These are phyloP conservation scores for Argyrosomus regius DNA, from an alignment of 2,797 vertebrate species.

Conservation along the genomic window DNA sequence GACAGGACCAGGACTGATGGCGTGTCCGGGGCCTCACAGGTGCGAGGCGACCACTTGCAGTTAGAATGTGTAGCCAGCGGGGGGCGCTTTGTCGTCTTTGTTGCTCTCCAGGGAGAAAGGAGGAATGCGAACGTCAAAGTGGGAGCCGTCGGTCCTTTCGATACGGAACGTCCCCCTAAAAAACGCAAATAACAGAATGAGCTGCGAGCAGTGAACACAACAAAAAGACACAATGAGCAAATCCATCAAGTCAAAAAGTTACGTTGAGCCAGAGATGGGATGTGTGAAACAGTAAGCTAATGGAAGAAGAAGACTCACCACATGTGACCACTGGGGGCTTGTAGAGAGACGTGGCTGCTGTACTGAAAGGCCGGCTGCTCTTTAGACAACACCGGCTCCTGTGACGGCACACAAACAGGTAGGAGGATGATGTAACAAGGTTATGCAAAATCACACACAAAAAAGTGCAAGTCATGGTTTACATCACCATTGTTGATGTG, in stretches of 20 bases:
- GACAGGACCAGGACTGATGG: constrained; percentile 2
- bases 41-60: constrained; percentile 7
- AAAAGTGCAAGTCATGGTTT: not conserved
- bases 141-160: constrained; percentile 96
- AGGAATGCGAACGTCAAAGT: constrained; percentile 98
- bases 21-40: not conserved
- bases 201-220: not conserved
- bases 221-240: not conserved
- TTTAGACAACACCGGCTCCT: constrained; percentile 98
- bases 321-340: constrained; percentile 98
- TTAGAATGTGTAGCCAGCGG: constrained; percentile 86
- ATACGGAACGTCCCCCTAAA: constrained; percentile 97
- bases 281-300: not conserved
- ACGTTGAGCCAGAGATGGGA: not conserved
- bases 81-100: constrained; percentile 87
- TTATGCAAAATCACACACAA: not conserved
- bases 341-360: constrained; percentile 98
- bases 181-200: constrained; percentile 33
- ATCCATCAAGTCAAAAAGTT: no score
- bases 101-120: constrained; percentile 99
- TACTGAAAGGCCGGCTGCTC: constrained; percentile 99
- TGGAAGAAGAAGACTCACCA: constrained; percentile 87
- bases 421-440: not conserved
- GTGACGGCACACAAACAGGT: constrained; percentile 43
- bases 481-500: not conserved